These are phyloP conservation scores for Stenopsyche tienmushanensis DNA, from an alignment of 1,140 invertebrate genomes.

Conservation along the genomic window DNA sequence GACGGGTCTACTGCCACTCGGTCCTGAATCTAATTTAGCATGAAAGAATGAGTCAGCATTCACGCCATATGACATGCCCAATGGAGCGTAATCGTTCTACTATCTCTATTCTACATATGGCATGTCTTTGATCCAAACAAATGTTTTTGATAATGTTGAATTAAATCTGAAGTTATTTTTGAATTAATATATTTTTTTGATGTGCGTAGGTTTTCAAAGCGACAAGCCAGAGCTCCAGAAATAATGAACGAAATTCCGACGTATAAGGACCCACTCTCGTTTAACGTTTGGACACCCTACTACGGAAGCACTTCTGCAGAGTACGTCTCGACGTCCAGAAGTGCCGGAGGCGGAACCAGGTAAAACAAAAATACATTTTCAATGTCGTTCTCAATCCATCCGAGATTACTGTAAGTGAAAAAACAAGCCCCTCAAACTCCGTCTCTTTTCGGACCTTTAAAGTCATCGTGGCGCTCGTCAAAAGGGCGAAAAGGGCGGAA, in stretches of 20 bases:
- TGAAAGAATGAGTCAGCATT: no score
- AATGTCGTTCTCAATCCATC: neutral
- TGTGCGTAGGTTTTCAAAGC: constrained; percentile 77
- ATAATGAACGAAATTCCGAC: constrained; percentile 81
- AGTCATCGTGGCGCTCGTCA: neutral
- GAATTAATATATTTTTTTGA: no score
- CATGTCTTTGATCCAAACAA: no score
- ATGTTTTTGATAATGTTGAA: no score
- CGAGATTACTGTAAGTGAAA: no score
- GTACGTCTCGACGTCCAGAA: constrained; percentile 44
- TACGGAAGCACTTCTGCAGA: constrained; percentile 45
- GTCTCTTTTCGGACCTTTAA: no score
- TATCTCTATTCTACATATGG: no score
- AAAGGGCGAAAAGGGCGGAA: neutral
- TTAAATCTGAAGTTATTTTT: no score
- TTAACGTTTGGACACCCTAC: constrained; percentile 77
- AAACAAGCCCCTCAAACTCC: neutral
- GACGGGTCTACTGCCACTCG: no score
- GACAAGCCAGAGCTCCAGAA: constrained; percentile 82
- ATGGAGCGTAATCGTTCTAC: no score
- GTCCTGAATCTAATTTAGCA: no score
- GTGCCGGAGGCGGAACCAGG: constrained; percentile 50
- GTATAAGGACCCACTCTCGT: constrained; percentile 75
- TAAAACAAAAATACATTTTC: constrained; percentile 13
- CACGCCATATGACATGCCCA: no score